These are phyloP conservation scores for Eupelmus urozonus DNA, from an alignment of 2,888 invertebrate species.

Conservation along the genomic window DNA sequence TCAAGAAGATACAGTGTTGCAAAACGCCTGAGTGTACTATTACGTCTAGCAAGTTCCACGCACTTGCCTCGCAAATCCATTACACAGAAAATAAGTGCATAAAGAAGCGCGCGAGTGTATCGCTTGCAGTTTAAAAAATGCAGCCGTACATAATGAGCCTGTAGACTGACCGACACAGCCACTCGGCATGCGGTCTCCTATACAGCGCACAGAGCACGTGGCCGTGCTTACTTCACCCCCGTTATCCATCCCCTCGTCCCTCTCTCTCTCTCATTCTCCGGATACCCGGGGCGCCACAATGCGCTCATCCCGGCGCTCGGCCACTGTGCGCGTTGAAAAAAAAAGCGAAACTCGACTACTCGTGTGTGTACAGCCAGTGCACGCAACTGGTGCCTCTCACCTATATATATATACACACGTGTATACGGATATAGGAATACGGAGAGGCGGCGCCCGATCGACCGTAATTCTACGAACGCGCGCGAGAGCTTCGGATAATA, in stretches of 20 bases:
- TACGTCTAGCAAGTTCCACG: no score
- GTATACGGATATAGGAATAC: no score
- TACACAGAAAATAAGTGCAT: background rate
- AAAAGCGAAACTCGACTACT: slow-evolving; percentile 39
- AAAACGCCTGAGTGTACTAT: background rate
- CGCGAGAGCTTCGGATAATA: slow-evolving; percentile 34
- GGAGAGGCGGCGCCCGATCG: slow-evolving; percentile 58
- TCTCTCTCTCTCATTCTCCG: slow-evolving; percentile 51
- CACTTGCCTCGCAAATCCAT: no score
- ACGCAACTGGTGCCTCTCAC: slow-evolving; percentile 62
- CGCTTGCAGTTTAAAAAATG: background rate
- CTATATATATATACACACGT: no score
- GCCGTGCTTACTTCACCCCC: slow-evolving; percentile 22
- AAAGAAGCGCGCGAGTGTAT: background rate
- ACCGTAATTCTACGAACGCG: slow-evolving; percentile 48
- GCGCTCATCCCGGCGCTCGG: slow-evolving; percentile 42
- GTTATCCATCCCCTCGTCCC: slow-evolving; percentile 30
- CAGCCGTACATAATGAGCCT: background rate
- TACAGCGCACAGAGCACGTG: slow-evolving; percentile 39
- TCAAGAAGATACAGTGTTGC: no score
- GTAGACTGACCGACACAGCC: background rate
- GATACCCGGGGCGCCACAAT: slow-evolving; percentile 23
- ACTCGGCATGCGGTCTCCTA: background rate
- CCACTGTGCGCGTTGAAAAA: slow-evolving; percentile 12
- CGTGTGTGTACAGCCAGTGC: slow-evolving; percentile 52